Base-by-base conservation (phyloP, 2,113 vertebrate species). In the Micronisus gabar region DNA sequence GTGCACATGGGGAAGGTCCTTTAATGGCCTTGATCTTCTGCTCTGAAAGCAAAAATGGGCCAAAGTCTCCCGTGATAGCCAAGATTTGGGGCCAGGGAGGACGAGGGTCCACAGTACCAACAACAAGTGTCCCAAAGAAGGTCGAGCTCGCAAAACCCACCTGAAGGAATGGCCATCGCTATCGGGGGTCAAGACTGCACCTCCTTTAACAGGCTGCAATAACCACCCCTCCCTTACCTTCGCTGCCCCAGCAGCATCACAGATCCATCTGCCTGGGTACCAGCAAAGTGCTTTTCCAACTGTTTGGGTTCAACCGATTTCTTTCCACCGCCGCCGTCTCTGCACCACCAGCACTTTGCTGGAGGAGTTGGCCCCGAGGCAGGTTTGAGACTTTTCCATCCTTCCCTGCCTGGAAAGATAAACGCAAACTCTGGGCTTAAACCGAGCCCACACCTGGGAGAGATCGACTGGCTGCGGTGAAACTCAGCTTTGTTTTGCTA, bases 111-210 rank as follows among this genome's bases (percentile, higher is more conserved):
- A 7, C 25, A n/a, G 26, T 5, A 59, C 11, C 30, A 41, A 10
- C 32, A 27, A 8, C 32, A 23, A 0, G 2, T 4, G 22, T 29
- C 43, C 61, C 92, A 56, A 6, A 8, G 13, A 52, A 71, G 16
- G n/a, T 23, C 0, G 14, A 38, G 36, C 30, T 62, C 34, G 36
- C 45, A 40, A 55, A 71, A 13, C 36, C 53, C 41, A 19, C 32
- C 36, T 18, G 56, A 16, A 48, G 4, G 12, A 25, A 22, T 1
- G 59, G 23, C 45, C n/a, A 3, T 19, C 3, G 10, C 23, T 1
- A 0, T 3, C 0, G 9, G 53, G 53, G 34, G 6, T 11, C 19
- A 2, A 0, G 7, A 22, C 45, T 56, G 32, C 36, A 21, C 27
- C 23, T 19, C 65, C 63, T 23, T 66, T 13, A 43, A 4, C 4